phyloP scores from a whole-genome alignment of 2,888 invertebrate species.

The Cecidostiba fungosa region DNA sequence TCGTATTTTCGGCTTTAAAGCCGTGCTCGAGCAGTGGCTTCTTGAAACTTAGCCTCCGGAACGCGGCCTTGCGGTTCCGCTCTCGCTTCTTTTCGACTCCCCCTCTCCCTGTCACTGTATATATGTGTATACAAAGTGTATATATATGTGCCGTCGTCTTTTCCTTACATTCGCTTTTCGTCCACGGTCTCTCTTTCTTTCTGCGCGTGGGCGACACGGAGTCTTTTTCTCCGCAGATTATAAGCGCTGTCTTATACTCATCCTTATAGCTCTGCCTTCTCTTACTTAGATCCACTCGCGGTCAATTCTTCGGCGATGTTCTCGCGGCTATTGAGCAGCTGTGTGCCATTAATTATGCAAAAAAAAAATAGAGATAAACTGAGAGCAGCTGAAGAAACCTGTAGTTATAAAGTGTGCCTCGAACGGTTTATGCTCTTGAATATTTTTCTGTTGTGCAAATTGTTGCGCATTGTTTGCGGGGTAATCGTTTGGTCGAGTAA shows the following conservation, averaged over 20 bases:
- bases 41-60: slow-evolving; percentile 54
- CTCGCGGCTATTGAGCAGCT: slow-evolving; percentile 8
- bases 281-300: background rate
- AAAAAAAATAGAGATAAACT: background rate
- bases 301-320: slow-evolving; percentile 4
- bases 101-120: background rate
- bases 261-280: background rate
- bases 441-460: background rate
- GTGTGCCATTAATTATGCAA: slow-evolving; percentile 29
- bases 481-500: background rate
- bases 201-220: slow-evolving; percentile 29
- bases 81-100: slow-evolving; percentile 38
- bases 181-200: slow-evolving; percentile 49
- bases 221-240: slow-evolving; percentile 24
- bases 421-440: slow-evolving; percentile 32
- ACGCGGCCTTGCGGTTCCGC: slow-evolving; percentile 57
- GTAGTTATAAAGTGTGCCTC: slow-evolving; percentile 11
- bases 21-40: slow-evolving; percentile 44
- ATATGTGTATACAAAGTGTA: background rate
- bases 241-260: slow-evolving; percentile 49
- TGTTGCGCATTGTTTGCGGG: background rate
- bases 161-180: slow-evolving; percentile 42
- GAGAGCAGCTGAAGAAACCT: background rate
- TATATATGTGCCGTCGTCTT: slow-evolving; percentile 8
- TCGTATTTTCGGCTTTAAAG: slow-evolving; percentile 53